Percentiles rank a stretch among this genome's conserved stretches.
Evolutionary conservation across 2,888 invertebrate species (phyloP).

Genomic region (Cheilosia soror): DNA sequence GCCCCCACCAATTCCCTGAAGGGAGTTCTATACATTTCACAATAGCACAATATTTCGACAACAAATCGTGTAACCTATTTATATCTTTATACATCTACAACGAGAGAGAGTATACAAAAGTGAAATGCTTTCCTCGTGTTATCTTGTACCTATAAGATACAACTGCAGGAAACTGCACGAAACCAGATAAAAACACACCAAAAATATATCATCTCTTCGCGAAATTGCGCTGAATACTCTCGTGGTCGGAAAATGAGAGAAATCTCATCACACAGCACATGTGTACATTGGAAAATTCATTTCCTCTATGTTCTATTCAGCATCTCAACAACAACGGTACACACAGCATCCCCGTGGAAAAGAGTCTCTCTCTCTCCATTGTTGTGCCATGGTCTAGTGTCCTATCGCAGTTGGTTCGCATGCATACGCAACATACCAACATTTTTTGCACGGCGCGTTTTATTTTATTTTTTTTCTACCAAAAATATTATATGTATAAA

Average conservation of each 20-base stretch:
- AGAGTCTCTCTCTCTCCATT: conserved; percentile 77
- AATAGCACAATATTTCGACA: conserved; percentile 75
- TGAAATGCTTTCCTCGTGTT: conserved; percentile 72
- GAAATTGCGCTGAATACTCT: conserved; percentile 29
- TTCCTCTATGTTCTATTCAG: conserved; percentile 58
- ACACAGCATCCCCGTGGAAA: conserved; percentile 67
- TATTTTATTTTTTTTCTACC: conserved; percentile 77
- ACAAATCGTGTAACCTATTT: conserved; percentile 74
- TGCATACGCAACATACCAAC: conserved; percentile 83
- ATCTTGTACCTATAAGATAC: conserved; percentile 51
- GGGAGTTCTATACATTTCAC: conserved; percentile 71
- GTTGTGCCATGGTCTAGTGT: conserved; percentile 77
- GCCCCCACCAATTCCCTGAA: conserved; percentile 35
- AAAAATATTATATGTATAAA: conserved; percentile 67
- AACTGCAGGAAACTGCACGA: conserved; percentile 62
- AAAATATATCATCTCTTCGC: conserved; percentile 36
- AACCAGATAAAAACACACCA: conserved; percentile 56
- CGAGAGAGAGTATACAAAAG: conserved; percentile 51
- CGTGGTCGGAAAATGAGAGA: conserved; percentile 35
- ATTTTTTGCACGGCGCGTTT: conserved; percentile 82
- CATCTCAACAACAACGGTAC: conserved; percentile 48
- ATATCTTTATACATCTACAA: conserved; percentile 71
- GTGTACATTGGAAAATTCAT: conserved; percentile 63
- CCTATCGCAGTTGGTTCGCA: conserved; percentile 82
- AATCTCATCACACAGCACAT: conserved; percentile 48